Base-by-base conservation (phyloP, 2,797 vertebrate species). In the Bucorvus abyssinicus region DNA sequence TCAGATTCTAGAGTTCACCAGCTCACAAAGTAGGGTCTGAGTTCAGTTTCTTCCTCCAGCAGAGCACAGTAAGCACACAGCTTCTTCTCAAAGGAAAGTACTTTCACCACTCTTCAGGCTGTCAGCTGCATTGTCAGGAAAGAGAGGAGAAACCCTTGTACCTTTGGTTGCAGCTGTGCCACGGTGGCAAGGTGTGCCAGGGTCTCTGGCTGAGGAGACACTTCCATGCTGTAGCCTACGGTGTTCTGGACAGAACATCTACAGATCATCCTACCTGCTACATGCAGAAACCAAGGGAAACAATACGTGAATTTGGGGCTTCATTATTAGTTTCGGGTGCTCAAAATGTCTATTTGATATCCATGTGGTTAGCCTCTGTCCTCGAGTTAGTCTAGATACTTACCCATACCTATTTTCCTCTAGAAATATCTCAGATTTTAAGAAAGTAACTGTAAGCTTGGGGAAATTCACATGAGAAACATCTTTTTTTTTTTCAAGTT, bases 161-260 rank as follows among this genome's bases (percentile, higher is more conserved):
- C 27, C 24, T 63, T 47, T 0, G 1, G 4, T 14, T 30, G 56
- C 9, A 11, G 15, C 11, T 29, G 21, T 65, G 42, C 21, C 0
- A 2, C 4, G 3, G 0, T 7, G 27, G 18, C 63, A 23, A 24
- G 61, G n/a, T 15, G 40, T 3, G 18, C 27, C 22, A 34, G 27
- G 15, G 14, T 64, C 27, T 42, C 38, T n/a, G 68, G 32, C 38
- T 56, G 47, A 2, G 1, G 52, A 47, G 34, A 27, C 3, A 1
- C 12, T 50, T 29, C 30, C 11, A 0, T 17, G 16, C 50, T 65
- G 34, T 14, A 42, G 29, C 52, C n/a, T 47, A 22, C 2, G 12
- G 12, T 14, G 6, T 12, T 87, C 34, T 47, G 30, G 45, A 19
- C 0, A 1, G 10, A 34, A 6, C 34, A 22, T 14, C 38, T 80